Evolutionary conservation across 1,140 invertebrate species (phyloP).

Genomic region (Orius insidiosus): DNA sequence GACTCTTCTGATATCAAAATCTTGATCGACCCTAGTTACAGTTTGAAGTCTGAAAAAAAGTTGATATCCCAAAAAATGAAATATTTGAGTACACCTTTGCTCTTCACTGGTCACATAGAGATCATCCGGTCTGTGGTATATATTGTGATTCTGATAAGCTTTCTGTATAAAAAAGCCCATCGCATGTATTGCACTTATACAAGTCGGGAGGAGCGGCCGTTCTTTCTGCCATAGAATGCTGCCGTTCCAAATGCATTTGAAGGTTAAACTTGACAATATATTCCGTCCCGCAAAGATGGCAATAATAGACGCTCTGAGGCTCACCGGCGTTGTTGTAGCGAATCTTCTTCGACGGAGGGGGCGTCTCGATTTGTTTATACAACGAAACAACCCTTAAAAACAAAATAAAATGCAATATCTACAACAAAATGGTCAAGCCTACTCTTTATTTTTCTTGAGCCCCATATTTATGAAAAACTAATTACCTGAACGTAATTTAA

Average conservation of each 20-base stretch:
- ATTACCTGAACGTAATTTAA: too few species aligned
- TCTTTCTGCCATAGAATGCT: constrained; percentile 37
- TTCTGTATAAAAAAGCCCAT: constrained; percentile 46
- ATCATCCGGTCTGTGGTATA: constrained; percentile 40
- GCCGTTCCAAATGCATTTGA: constrained; percentile 40
- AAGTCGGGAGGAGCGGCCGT: constrained; percentile 33
- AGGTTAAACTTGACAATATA: constrained; percentile 50
- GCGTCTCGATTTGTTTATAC: constrained; percentile 32
- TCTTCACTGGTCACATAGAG: constrained; percentile 43
- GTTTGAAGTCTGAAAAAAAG: constrained; percentile 27
- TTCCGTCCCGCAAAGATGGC: constrained; percentile 46
- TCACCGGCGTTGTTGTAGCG: constrained; percentile 36
- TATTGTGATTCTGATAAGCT: constrained; percentile 43
- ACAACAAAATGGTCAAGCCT: too few species aligned
- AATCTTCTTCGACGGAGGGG: constrained; percentile 39
- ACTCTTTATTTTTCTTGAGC: too few species aligned
- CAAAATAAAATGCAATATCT: too few species aligned
- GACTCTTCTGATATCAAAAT: constrained; percentile 37
- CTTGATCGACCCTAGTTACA: constrained; percentile 36
- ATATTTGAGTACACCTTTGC: constrained; percentile 28
- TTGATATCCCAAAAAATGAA: neutral
- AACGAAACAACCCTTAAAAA: constrained; percentile 30
- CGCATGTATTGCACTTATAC: constrained; percentile 42
- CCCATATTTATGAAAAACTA: too few species aligned
- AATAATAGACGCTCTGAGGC: constrained; percentile 42